Base-by-base conservation (phyloP, 2,113 vertebrate genomes). In the Typhlomys cinereus region DNA sequence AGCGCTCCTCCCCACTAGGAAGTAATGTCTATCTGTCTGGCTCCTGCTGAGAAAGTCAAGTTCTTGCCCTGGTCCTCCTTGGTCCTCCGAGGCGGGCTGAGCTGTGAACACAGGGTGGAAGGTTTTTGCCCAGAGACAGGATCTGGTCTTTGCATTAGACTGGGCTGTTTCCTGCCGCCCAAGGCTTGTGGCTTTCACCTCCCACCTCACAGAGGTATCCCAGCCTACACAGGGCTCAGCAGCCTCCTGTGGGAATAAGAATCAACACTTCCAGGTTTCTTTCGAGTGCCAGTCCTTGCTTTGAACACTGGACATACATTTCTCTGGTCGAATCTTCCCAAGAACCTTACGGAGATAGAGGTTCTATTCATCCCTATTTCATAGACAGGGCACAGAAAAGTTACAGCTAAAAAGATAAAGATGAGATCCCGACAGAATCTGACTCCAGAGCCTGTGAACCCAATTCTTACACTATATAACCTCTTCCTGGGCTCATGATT, bases 121-220 rank as follows among this genome's bases (percentile, higher is more conserved):
- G 36, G 34, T 79, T 18, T 90, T 85, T 90, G 74, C 82, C 59
- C 61, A 41, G 62, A 52, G 79, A 10, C 46, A 87, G 73, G 79
- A 23, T 52, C 34, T 12, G 18, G 66, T 91, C 57, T 54, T 0
- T 27, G 14, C 15, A 66, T 39, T 57, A 79, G 12, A 3, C 20
- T 87, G 64, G 87, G 73, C 41, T 83, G 31, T 57, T 88, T 92
- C 84, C n/a, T 57, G 73, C 4, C 76, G 50, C 76, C 21, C 91
- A n/a, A n/a, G 44, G 44, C 41, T 75, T 93, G 18, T 4, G n/a
- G 67, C 36, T 93, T 82, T 90, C 64, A 64, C 25, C 50, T 78
- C 70, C 54, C 52, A 69, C 44, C 44, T 78, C 46, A 50, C 10
- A 7, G 59, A 41, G 79, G 4, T 27, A 14, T 31, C 14, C 54